A percentile compares a stretch with the other conserved stretches of the same genome.
These are phyloP conservation scores for Tanytarsus gracilentus DNA, from an alignment of 2,888 invertebrate genomes.

Conservation along the genomic window DNA sequence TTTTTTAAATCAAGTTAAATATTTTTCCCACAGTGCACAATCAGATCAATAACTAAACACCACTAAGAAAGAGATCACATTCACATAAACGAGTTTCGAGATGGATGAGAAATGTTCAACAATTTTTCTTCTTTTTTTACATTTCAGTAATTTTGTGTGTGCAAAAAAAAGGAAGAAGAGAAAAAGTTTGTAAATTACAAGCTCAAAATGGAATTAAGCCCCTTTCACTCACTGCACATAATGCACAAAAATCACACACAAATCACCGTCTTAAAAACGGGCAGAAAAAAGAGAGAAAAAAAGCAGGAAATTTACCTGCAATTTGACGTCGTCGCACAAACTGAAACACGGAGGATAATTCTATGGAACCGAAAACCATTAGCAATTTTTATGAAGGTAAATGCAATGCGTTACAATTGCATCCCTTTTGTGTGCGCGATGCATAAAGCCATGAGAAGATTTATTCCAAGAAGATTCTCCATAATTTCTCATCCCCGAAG, in stretches of 20 bases:
- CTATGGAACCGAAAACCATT: not conserved
- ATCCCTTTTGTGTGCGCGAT: not conserved
- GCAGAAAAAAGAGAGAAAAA: not conserved
- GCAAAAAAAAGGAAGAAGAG: not conserved
- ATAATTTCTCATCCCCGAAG: not conserved
- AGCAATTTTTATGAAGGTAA: slow-evolving; percentile 7
- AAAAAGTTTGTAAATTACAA: slow-evolving; percentile 20
- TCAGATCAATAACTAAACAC: too few species aligned
- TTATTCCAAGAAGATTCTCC: slow-evolving; percentile 16
- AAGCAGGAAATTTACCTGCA: slow-evolving; percentile 4
- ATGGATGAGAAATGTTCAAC: too few species aligned
- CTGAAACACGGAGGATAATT: not conserved
- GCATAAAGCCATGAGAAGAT: not conserved
- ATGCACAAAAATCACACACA: not conserved
- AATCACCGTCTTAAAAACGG: slow-evolving; percentile 6
- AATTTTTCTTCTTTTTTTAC: slow-evolving; percentile 14
- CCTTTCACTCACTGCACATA: not conserved
- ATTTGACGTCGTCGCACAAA: slow-evolving; percentile 1
- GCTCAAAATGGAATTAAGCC: too few species aligned
- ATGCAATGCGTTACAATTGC: slow-evolving; percentile 20
- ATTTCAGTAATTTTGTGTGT: slow-evolving; percentile 20
- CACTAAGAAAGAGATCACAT: too few species aligned
- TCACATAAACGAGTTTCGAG: too few species aligned
- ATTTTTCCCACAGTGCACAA: too few species aligned
- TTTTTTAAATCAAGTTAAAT: too few species aligned